Evolutionary conservation across 2,113 vertebrate species (phyloP).

Genomic region (Semicossyphus pulcher): DNA sequence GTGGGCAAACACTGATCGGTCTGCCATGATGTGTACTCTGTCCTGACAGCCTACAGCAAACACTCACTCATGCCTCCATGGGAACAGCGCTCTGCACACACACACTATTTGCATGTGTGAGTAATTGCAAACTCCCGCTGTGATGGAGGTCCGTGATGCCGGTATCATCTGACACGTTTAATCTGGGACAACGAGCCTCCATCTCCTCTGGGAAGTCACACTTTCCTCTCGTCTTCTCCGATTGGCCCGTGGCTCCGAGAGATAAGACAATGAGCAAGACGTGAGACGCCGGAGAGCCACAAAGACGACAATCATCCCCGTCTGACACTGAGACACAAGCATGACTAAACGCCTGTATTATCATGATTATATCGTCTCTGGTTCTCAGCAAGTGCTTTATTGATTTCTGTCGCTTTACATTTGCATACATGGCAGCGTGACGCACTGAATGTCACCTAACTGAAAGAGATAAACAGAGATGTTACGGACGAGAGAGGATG

Average conservation of each 20-base stretch:
- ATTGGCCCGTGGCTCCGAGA: constrained; percentile 7
- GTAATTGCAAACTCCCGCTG: not conserved
- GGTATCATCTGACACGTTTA: constrained; percentile 32
- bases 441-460: constrained; percentile 3
- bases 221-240: not conserved
- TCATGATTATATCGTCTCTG: constrained; percentile 34
- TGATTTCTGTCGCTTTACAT: constrained; percentile 53
- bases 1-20: not conserved
- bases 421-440: constrained; percentile 36
- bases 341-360: constrained; percentile 36
- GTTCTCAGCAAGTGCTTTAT: constrained; percentile 14
- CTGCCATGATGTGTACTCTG: not conserved
- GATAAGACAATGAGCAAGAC: constrained; percentile 27
- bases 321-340: constrained; percentile 11
- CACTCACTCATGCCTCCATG: constrained; percentile 1
- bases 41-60: constrained; percentile 5
- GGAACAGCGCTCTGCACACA: not conserved
- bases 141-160: not conserved
- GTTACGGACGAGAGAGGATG: not conserved
- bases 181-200: constrained; percentile 9
- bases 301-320: not conserved
- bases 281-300: not conserved
- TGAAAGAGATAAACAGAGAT: constrained; percentile 16
- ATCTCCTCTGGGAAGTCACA: constrained; percentile 16
- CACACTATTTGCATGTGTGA: constrained; percentile 2